Evolutionary conservation across 2,113 vertebrate species (phyloP).

Genomic region (Guaruba guarouba): DNA sequence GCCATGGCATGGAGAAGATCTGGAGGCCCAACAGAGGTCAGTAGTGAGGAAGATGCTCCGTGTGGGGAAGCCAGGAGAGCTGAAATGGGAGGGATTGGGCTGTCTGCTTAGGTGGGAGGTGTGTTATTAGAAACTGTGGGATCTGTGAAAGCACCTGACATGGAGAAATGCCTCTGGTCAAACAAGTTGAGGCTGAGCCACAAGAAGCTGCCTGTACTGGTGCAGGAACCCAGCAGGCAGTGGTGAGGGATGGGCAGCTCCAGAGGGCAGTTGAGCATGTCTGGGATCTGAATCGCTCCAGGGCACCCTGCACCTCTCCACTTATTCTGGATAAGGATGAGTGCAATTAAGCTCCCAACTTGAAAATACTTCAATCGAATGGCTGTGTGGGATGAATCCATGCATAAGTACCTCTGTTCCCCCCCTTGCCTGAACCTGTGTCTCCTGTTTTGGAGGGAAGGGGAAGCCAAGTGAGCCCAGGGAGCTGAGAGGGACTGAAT

Average conservation of each 20-base stretch:
- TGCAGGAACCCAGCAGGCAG: accelerated
- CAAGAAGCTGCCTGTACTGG: background rate
- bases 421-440: background rate
- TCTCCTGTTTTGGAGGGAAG: background rate
- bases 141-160: background rate
- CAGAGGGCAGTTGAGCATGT: background rate
- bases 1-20: conserved; percentile 99
- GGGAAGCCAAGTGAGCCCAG: background rate
- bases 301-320: background rate
- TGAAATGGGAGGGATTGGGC: accelerated
- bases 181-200: background rate
- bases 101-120: background rate
- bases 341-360: background rate
- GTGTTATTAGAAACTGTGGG: background rate
- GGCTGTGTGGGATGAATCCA: background rate
- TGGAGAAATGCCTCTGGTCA: background rate
- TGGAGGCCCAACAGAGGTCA: conserved; percentile 96
- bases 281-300: background rate
- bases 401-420: background rate
- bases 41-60: background rate
- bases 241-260: background rate
- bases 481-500: background rate
- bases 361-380: background rate
- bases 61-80: accelerated
- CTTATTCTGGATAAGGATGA: background rate